Evolutionary conservation across 2,797 vertebrate genomes (phyloP).

Genomic region (Loris lydekkerianus): DNA sequence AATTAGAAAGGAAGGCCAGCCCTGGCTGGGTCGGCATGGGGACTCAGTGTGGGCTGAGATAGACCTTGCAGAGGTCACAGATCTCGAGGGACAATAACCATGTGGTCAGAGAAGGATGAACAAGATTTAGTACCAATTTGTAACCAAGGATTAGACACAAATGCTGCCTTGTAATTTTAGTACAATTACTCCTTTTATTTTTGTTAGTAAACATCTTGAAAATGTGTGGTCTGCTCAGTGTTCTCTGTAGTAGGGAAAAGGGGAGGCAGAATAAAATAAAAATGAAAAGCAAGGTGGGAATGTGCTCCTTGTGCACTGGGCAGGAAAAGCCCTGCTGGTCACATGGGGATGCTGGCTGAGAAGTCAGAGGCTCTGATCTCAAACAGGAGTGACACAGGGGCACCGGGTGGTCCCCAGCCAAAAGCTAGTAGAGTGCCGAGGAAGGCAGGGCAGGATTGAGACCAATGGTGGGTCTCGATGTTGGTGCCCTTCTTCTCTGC

Average conservation of each 20-base stretch:
- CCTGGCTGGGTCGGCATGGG: background rate
- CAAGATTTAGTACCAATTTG: background rate
- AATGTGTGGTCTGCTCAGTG: background rate
- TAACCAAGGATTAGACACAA: background rate
- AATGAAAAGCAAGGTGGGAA: background rate
- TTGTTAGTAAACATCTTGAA: conserved; percentile 18
- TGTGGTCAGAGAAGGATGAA: background rate
- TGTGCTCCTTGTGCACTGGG: background rate
- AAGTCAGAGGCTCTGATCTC: conserved; percentile 16
- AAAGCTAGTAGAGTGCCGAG: background rate
- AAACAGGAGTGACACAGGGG: background rate
- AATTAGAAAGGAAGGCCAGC: background rate
- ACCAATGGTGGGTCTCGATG: background rate
- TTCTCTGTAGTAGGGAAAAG: background rate
- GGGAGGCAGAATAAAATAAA: background rate
- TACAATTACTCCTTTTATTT: background rate
- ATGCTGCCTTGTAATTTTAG: background rate
- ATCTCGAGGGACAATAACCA: background rate
- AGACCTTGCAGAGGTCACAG: background rate
- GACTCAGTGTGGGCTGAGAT: background rate
- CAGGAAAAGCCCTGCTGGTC: background rate
- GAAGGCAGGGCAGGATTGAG: background rate
- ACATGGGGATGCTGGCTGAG: background rate
- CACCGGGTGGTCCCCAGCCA: background rate
- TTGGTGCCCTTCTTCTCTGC: background rate